Base-by-base conservation (phyloP, 2,888 invertebrate genomes). In the Caenorhabditis imperialis region DNA sequence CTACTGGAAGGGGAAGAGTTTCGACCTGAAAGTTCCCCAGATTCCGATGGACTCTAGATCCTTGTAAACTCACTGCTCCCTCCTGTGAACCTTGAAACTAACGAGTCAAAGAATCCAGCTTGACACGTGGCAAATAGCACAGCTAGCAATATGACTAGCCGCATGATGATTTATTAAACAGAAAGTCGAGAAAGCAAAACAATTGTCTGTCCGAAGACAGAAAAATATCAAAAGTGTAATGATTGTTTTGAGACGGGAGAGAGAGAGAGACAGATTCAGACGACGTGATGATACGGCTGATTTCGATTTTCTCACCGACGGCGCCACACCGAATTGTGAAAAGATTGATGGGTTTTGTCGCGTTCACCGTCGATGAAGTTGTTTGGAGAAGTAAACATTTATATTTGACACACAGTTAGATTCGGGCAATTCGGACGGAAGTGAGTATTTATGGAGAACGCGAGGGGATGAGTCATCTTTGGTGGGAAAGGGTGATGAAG, bases 61-160 rank as follows among this genome's bases (percentile, higher is more conserved):
- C n/a, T 18, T 16, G 7, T 7, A 7, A 27, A 38, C 40, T 44
- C 23, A 40, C 40, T 23, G 18, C 37, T 20, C 27, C 47, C 47
- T 10, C 73, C 73, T 5, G 65, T 61, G 38, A 73, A 65, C 42
- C 45, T 73, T 7, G 61, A 54, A 5, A 73, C 44, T 33, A 73
- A 33, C 7, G 73, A 73, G 25, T 67, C 67, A 12, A 73, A 73
- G 45, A 73, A 73, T 37, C 73, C 73, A 33, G 73, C 73, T 10
- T 67, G 44, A 40, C 55, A 55, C 14, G 63, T 48, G 53, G 37
- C 47, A 50, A 57, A 3, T 4, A 63, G 10, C 2, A 20, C 16
- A 2, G 54, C 22, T 5, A 22, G 18, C 16, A 55, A 14, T 14
- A 53, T 18, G 16, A 53, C 20, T 45, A 55, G n/a, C 44, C 50